Evolutionary conservation across 2,797 vertebrate species (phyloP), one percentile per base, ranked within the genome.

Genomic region (Aldrovandia affinis): DNA sequence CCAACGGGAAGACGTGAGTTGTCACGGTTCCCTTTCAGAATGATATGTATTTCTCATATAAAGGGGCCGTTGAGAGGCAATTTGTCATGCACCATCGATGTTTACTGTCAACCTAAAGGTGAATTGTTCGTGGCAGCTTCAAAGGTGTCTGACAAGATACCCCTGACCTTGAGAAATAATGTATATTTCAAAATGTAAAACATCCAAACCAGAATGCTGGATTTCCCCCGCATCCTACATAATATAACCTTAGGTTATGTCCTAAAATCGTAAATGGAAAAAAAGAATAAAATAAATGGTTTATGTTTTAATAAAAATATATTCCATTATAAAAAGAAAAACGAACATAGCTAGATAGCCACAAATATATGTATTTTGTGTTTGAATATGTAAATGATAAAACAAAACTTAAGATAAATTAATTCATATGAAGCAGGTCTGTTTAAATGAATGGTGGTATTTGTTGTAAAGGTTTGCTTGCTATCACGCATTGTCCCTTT

Each of bases 401-500:
- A 47, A 8, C 25, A 28, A 7, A 65, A 65, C n/a, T n/a, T n/a
- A n/a, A n/a, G n/a, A 65, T 33, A n/a, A 50, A 28, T 55, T 4
- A 52, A 33, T 33, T 52, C 78, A 79, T 15, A 52, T 78, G 12
- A 52, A 52, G n/a, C 22, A 20, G 75, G 42, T 28, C 8, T 12
- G 42, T 22, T 47, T 25, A 14, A 77, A 25, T 44, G 9, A 33
- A 79, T n/a, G 12, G 12, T 33, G 22, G 0, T 18, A 52, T 30
- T 30, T 15, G 54, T 33, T 54, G 78, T 25, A 81, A 55, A 50
- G 47, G 77, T 80, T 30, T 44, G 33, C 28, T 30, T 80, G 55
- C 84, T 79, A 77, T 78, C 63, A 42, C 18, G 8, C 55, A 55
- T 50, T 90, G 93, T 93, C 90, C 89, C 93, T 95, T 96, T 95